These are phyloP conservation scores for Spinus olivaceus DNA, from an alignment of 2,797 vertebrate species.

Conservation along the genomic window DNA sequence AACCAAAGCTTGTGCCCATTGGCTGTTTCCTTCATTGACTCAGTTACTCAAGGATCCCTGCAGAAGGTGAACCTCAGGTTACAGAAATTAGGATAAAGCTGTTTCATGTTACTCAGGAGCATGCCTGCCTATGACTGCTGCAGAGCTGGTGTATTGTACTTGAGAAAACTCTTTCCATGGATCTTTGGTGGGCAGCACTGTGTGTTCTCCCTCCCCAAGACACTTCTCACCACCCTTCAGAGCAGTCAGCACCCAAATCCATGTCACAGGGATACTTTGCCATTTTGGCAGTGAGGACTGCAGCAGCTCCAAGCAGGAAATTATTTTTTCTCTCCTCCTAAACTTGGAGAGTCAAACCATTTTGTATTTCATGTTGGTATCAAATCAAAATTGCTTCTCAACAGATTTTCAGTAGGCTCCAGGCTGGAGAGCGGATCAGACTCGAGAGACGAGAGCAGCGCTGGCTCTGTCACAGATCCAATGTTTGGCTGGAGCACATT, in stretches of 20 bases:
- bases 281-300: constrained; percentile 12
- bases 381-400: constrained; percentile 50
- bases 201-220: not conserved
- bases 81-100: not conserved
- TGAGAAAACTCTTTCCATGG: not conserved
- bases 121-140: not conserved
- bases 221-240: not conserved
- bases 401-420: constrained; percentile 61
- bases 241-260: not conserved
- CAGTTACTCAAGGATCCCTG: not conserved
- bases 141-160: not conserved
- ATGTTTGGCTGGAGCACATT: constrained; percentile 50
- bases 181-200: not conserved
- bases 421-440: constrained; percentile 55
- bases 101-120: not conserved
- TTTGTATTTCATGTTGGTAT: constrained; percentile 46
- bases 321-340: not conserved
- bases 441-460: constrained; percentile 51
- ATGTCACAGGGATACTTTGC: not conserved
- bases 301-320: not conserved
- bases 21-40: not conserved
- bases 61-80: not conserved
- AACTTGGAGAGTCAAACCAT: constrained; percentile 36
- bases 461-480: constrained; percentile 39
- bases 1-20: not conserved